These are phyloP conservation scores for Synergus laeviventris DNA, from an alignment of 2,888 invertebrate species.

Conservation along the genomic window DNA sequence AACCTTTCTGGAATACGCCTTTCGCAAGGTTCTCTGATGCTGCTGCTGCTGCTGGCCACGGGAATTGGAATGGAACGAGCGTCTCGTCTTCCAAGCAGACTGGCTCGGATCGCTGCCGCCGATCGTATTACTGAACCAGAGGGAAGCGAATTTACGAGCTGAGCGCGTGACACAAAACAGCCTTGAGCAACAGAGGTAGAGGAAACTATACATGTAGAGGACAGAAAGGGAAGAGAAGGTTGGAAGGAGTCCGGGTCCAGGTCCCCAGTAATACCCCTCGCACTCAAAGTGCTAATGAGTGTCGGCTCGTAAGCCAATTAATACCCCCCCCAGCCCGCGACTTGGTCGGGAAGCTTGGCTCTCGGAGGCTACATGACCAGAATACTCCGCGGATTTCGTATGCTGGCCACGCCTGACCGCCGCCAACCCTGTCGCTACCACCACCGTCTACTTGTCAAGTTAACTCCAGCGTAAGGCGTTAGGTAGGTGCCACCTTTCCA, in stretches of 20 bases:
- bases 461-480: slow-evolving; percentile 64
- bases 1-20: slow-evolving; percentile 5
- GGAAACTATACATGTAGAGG: not conserved
- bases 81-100: slow-evolving; percentile 28
- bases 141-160: slow-evolving; percentile 20
- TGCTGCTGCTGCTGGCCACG: not conserved
- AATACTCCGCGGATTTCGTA: slow-evolving; percentile 74
- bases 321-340: slow-evolving; percentile 65
- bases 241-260: slow-evolving; percentile 39
- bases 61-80: slow-evolving; percentile 31
- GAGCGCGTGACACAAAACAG: slow-evolving; percentile 32
- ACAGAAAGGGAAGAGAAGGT: slow-evolving; percentile 42
- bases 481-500: slow-evolving; percentile 47
- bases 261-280: slow-evolving; percentile 63
- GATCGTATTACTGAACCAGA: slow-evolving; percentile 18
- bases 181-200: not conserved
- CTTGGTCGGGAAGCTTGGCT: slow-evolving; percentile 55
- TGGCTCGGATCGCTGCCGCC: slow-evolving; percentile 24
- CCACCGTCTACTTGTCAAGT: slow-evolving; percentile 64
- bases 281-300: slow-evolving; percentile 76
- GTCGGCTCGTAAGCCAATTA: slow-evolving; percentile 77
- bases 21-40: not conserved
- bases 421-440: slow-evolving; percentile 59
- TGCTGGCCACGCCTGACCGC: slow-evolving; percentile 73
- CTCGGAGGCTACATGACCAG: slow-evolving; percentile 73